Conservation (phyloP, 2,797 vertebrate species). For the Salmo trutta region DNA sequence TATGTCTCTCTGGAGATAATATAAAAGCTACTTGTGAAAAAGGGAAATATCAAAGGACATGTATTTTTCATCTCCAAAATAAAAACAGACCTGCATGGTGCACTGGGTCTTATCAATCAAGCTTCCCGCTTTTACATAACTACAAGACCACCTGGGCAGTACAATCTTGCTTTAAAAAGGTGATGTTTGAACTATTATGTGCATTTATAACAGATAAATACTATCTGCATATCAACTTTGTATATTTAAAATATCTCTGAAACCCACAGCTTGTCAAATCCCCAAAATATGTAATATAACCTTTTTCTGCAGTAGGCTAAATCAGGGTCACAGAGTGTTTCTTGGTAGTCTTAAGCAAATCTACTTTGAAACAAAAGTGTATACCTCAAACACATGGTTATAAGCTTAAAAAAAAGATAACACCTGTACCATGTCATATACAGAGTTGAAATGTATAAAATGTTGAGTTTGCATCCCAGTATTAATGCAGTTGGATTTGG, state of each 20-base stretch:
- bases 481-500: too few species aligned
- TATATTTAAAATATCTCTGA: not conserved
- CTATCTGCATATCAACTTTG: not conserved
- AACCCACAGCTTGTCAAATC: not conserved
- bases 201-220: not conserved
- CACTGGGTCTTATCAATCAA: conserved; percentile 43
- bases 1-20: conserved; percentile 37
- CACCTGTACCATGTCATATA: too few species aligned
- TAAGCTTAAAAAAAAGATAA: too few species aligned
- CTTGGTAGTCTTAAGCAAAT: too few species aligned
- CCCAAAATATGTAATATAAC: not conserved
- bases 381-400: too few species aligned
- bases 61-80: conserved; percentile 38
- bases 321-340: too few species aligned
- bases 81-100: conserved; percentile 38
- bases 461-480: too few species aligned
- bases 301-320: too few species aligned
- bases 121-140: conserved; percentile 5
- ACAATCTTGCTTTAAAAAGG: not conserved
- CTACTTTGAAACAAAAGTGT: too few species aligned
- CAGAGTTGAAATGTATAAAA: too few species aligned
- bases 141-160: not conserved
- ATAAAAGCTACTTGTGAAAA: conserved; percentile 40
- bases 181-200: not conserved
- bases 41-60: conserved; percentile 30